Conservation (phyloP, 2,113 vertebrate genomes). For the Aegithalos caudatus region DNA sequence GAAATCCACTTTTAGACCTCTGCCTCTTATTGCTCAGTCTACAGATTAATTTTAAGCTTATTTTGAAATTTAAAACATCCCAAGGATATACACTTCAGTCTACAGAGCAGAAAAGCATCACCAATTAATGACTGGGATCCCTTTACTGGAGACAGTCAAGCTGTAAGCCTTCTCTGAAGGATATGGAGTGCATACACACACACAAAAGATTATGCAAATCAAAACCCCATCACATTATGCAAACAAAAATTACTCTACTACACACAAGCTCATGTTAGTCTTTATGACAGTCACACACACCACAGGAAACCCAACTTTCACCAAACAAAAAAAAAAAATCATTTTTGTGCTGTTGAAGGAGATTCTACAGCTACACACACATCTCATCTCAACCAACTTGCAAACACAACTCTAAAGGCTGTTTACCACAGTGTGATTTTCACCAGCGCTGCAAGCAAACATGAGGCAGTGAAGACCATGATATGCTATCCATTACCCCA, state of each 20-base stretch:
- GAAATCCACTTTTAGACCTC: not conserved
- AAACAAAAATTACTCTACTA: constrained; percentile 3
- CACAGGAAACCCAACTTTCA: not conserved
- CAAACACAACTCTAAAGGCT: not conserved
- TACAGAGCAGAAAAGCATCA: not conserved
- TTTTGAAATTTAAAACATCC: not conserved
- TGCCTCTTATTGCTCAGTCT: not conserved
- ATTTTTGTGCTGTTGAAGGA: not conserved
- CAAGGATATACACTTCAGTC: not conserved
- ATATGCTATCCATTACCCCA: not conserved
- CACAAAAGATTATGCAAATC: constrained; percentile 7
- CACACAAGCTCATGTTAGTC: not conserved
- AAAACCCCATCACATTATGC: not conserved
- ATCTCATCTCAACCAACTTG: not conserved
- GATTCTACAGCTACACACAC: not conserved
- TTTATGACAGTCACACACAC: not conserved
- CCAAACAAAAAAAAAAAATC: not conserved
- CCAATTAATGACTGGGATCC: constrained; percentile 12
- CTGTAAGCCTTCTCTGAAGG: not conserved
- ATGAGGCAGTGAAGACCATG: not conserved
- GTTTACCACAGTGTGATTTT: not conserved
- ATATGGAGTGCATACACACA: not conserved
- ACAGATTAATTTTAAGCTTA: constrained; percentile 1
- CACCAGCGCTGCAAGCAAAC: not conserved
- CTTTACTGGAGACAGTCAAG: not conserved